Evolutionary conservation across 2,797 vertebrate genomes (phyloP).

Genomic region (Chloroceryle amazona): DNA sequence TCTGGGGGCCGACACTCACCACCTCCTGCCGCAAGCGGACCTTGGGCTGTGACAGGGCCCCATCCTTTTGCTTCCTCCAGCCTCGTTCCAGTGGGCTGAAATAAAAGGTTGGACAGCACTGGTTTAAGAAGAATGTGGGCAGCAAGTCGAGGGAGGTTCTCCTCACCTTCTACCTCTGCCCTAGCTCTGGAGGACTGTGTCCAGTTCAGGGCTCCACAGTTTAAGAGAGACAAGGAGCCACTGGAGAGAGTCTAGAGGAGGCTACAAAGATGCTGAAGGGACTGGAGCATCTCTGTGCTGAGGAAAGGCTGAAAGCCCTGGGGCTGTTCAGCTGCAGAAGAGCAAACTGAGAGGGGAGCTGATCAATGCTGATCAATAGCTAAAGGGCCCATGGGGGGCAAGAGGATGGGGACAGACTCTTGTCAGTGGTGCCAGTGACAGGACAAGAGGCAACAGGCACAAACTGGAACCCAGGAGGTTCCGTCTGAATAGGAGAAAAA

Average conservation of each 20-base stretch:
- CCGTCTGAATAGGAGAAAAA: too few species aligned
- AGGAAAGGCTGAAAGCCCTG: not conserved
- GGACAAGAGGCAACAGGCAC: not conserved
- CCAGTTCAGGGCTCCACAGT: not conserved
- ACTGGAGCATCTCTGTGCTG: not conserved
- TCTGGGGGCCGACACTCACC: constrained; percentile 86
- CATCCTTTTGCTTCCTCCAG: constrained; percentile 93
- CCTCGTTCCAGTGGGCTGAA: constrained; percentile 91
- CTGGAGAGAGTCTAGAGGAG: not conserved
- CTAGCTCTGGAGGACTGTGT: not conserved
- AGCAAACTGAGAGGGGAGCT: not conserved
- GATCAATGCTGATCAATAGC: not conserved
- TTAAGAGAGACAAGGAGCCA: not conserved
- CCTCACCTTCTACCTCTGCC: not conserved
- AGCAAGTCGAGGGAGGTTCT: not conserved
- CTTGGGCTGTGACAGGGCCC: constrained; percentile 85
- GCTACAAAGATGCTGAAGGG: not conserved
- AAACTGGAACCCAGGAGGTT: not conserved
- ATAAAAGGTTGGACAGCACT: not conserved
- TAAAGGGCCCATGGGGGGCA: too few species aligned
- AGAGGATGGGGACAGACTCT: not conserved
- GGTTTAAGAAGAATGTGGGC: not conserved
- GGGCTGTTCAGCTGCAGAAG: not conserved
- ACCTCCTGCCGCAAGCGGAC: constrained; percentile 93
- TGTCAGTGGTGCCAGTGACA: not conserved